Conservation (phyloP, 2,113 vertebrate genomes). For the Chrysochloris asiatica region DNA sequence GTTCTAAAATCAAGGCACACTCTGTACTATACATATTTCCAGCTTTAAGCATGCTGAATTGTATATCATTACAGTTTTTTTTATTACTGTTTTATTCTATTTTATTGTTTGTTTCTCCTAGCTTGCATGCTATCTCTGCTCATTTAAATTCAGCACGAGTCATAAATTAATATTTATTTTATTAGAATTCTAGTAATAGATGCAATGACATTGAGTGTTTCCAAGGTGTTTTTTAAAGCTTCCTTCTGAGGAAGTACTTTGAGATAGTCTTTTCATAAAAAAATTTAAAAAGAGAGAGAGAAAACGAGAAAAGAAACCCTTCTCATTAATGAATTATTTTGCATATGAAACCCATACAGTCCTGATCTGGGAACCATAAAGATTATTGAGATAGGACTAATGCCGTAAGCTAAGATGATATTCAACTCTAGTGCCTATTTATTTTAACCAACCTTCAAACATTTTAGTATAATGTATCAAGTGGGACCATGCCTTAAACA, state of each 20-base stretch:
- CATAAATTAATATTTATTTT: constrained; percentile 74
- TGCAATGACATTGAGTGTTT: constrained; percentile 47
- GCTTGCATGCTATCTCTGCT: constrained; percentile 51
- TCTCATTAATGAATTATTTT: constrained; percentile 69
- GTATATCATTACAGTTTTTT: constrained; percentile 1
- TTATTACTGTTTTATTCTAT: constrained; percentile 48
- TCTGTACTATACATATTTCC: neutral
- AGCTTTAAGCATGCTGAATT: neutral
- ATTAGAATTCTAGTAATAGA: constrained; percentile 55
- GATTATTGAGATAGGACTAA: constrained; percentile 56
- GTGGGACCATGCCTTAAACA: constrained; percentile 10
- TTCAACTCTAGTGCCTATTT: constrained; percentile 62
- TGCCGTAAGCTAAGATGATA: constrained; percentile 33
- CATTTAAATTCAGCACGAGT: constrained; percentile 53
- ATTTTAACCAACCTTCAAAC: constrained; percentile 69
- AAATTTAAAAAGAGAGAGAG: neutral
- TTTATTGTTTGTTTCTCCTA: constrained; percentile 32
- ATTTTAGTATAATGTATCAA: constrained; percentile 33
- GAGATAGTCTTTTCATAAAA: neutral
- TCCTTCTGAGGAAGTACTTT: constrained; percentile 50
- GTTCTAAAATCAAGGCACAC: constrained; percentile 27
- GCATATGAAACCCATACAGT: constrained; percentile 21
- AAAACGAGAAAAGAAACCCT: neutral
- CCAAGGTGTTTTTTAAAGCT: constrained; percentile 49
- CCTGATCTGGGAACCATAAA: constrained; percentile 71